Base-by-base conservation (phyloP, 2,888 invertebrate species). In the Tipula vernalis region DNA sequence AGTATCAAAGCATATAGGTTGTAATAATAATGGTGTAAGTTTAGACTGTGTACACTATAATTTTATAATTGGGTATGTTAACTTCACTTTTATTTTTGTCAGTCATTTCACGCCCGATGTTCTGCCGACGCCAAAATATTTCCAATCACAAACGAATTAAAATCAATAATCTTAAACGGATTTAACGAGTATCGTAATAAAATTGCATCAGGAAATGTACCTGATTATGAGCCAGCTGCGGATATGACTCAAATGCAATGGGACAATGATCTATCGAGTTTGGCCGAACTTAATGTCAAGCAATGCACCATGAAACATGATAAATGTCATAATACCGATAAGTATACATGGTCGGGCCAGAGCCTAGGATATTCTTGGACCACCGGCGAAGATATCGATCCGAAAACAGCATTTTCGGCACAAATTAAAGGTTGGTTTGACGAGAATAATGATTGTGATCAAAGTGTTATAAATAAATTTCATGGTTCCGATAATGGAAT, bases 391-490 rank as follows among this genome's bases (percentile, higher is more conserved):
- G 44, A 44, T 10, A 10, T 12, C 2, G 44, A 44, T 12, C 44
- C 44, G 10, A 44, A 44, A 5, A 10, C 12, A 10, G 44, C 10
- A 44, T 44, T 44, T 39, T 5, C 39, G 39, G 39, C 39, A 39
- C 10, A 39, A 36, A 41, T 84, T 36, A 41, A 84, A 84, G 8
- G n/a, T 39, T 84, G 84, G 84, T 39, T 41, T 15, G 41, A 84
- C 39, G 84, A 84, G 15, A 84, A 39, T 39, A n/a, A 84, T 8
- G 41, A 39, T 39, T 84, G 84, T 41, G 84, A 84, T 13, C 39
- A 84, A 84, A 84, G 39, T 84, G 84, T 84, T 84, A 84, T 84
- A 39, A 15, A 84, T 84, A 84, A 84, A 15, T 84, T 39, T 15
- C 39, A 3, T 6, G 39, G 39, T 6, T 39, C 39, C 39, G 39